phyloP scores from a whole-genome alignment of 2,888 invertebrate species.

The Dynastes tityus region DNA sequence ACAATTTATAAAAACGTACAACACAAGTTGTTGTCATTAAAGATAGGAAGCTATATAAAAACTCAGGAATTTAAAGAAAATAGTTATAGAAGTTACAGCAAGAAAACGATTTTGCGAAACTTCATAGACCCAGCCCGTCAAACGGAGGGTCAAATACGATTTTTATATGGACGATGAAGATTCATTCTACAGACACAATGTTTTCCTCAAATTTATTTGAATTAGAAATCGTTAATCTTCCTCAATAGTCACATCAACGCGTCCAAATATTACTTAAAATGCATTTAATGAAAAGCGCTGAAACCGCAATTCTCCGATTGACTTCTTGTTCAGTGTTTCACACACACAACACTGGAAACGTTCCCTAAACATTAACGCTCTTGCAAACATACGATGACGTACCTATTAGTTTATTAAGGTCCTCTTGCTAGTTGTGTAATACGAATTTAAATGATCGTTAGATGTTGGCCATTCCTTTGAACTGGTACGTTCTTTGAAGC shows the following conservation, averaged over 20 bases:
- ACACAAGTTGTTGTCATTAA: too few relatives aligned
- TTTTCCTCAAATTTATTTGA: too few relatives aligned
- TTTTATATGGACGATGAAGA: too few relatives aligned
- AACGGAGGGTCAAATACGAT: too few relatives aligned
- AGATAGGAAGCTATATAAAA: too few relatives aligned
- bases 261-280: constrained; percentile 49
- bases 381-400: background rate
- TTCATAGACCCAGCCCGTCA: too few relatives aligned
- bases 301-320: constrained; percentile 36
- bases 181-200: too few relatives aligned
- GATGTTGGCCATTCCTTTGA: background rate
- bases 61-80: too few relatives aligned
- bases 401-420: constrained; percentile 12
- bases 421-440: constrained; percentile 34
- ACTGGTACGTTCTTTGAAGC: constrained; percentile 12
- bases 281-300: constrained; percentile 45
- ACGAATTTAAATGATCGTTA: constrained; percentile 25
- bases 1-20: too few relatives aligned
- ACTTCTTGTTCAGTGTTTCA: constrained; percentile 10
- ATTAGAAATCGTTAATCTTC: too few relatives aligned
- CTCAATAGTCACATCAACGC: constrained; percentile 43
- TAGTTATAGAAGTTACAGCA: too few relatives aligned
- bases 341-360: background rate
- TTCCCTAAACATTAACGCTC: background rate
- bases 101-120: too few relatives aligned